Conservation (phyloP, 2,113 vertebrate species). For the Onychorhynchus coronatus region DNA sequence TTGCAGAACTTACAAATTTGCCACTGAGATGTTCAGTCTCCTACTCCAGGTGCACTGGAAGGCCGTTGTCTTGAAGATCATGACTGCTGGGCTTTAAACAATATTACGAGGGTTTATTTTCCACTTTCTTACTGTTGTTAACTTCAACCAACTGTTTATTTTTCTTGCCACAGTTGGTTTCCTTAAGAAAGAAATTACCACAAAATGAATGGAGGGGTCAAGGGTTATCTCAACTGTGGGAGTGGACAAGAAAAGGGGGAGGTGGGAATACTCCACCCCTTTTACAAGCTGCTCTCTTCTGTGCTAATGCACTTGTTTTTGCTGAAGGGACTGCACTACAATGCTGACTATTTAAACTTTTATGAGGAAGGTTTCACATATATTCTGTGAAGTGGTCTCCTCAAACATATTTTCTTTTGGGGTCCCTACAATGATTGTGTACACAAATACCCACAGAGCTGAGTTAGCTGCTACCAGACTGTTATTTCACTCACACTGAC, state of each 20-base stretch:
- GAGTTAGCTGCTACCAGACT: neutral
- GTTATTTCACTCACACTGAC: neutral
- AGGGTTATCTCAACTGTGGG: neutral
- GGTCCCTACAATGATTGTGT: neutral
- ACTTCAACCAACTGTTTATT: neutral
- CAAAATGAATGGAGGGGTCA: neutral
- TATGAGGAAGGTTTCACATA: neutral
- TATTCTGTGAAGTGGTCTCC: neutral
- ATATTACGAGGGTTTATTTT: neutral
- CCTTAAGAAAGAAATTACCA: neutral
- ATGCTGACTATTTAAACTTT: constrained; percentile 28
- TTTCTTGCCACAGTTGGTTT: neutral
- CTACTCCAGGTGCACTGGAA: neutral
- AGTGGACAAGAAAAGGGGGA: neutral
- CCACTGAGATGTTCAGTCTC: neutral
- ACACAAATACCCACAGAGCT: neutral
- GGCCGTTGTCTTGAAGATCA: neutral
- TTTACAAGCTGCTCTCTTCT: neutral
- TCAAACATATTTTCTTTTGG: neutral
- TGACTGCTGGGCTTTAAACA: neutral
- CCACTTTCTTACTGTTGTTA: neutral
- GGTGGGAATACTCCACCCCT: neutral
- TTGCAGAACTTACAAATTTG: neutral
- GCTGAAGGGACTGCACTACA: neutral
- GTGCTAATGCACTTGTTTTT: constrained; percentile 1